phyloP scores from a whole-genome alignment of 2,888 invertebrate genomes.

The Stenichneumon culpator region DNA sequence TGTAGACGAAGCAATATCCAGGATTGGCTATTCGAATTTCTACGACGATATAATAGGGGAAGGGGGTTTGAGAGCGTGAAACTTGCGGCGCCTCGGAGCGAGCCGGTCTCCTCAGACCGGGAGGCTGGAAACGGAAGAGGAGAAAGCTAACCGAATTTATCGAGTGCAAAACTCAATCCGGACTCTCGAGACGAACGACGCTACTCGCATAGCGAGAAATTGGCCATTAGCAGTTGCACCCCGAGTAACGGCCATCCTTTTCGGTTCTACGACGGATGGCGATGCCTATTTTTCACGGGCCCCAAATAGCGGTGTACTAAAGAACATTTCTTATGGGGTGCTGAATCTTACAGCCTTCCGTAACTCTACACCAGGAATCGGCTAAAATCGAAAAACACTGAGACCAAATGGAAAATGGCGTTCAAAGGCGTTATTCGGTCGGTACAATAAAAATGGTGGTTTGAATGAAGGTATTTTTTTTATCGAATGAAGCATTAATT shows the following conservation, averaged over 20 bases:
- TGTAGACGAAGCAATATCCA: constrained; percentile 49
- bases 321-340: not conserved
- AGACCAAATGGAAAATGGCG: not conserved
- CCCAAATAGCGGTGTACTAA: not conserved
- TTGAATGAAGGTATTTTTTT: too few species aligned
- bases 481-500: too few species aligned
- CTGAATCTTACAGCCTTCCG: not conserved
- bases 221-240: constrained; percentile 40
- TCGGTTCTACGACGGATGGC: not conserved
- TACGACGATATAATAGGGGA: constrained; percentile 35
- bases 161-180: constrained; percentile 47
- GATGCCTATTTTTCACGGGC: not conserved
- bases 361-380: not conserved
- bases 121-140: constrained; percentile 12
- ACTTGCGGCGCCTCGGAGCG: constrained; percentile 10
- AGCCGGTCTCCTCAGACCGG: not conserved
- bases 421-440: too few species aligned
- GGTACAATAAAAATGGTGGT: too few species aligned
- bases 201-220: constrained; percentile 35
- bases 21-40: constrained; percentile 54
- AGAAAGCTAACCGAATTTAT: constrained; percentile 52
- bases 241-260: constrained; percentile 1
- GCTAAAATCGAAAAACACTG: not conserved
- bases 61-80: constrained; percentile 29
- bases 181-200: constrained; percentile 29